phyloP scores from a whole-genome alignment of 2,113 vertebrate genomes.

The Lycaon pictus region DNA sequence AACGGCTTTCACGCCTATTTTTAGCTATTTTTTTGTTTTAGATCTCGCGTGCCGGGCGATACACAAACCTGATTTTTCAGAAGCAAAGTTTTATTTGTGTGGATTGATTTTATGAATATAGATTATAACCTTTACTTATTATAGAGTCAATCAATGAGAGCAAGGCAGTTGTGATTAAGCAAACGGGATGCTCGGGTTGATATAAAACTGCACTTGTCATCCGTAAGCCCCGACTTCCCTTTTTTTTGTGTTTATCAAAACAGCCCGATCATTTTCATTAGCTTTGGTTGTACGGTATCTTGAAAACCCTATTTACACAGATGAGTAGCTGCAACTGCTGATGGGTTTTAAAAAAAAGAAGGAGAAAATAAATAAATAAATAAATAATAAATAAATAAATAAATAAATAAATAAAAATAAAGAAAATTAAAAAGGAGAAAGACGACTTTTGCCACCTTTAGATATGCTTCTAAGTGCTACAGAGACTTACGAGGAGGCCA shows the following conservation, averaged over 20 bases:
- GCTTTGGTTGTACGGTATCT: constrained; percentile 39
- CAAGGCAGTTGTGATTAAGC: constrained; percentile 76
- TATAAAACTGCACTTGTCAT: constrained; percentile 67
- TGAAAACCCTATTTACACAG: constrained; percentile 65
- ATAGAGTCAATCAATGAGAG: constrained; percentile 70
- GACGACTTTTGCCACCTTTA: neutral
- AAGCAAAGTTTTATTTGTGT: constrained; percentile 3
- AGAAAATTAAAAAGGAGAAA: neutral
- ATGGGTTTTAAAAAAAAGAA: neutral
- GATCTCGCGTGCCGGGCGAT: neutral
- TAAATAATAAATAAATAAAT: no score
- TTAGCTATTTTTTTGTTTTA: neutral
- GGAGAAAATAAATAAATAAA: neutral
- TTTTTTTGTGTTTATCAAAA: constrained; percentile 69
- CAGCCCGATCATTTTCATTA: constrained; percentile 73
- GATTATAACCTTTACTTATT: constrained; percentile 70
- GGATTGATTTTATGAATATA: constrained; percentile 53
- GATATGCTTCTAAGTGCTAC: constrained; percentile 56
- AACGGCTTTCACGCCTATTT: neutral
- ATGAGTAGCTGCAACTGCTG: constrained; percentile 51
- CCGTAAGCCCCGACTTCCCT: constrained; percentile 43
- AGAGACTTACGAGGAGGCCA: neutral
- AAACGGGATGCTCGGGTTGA: constrained; percentile 62
- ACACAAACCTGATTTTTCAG: constrained; percentile 7
- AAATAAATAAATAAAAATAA: no score